A percentile compares a stretch with the other conserved stretches of the same genome.
phyloP scores from a whole-genome alignment of 1,140 invertebrate species.

The Papilio dardanus region DNA sequence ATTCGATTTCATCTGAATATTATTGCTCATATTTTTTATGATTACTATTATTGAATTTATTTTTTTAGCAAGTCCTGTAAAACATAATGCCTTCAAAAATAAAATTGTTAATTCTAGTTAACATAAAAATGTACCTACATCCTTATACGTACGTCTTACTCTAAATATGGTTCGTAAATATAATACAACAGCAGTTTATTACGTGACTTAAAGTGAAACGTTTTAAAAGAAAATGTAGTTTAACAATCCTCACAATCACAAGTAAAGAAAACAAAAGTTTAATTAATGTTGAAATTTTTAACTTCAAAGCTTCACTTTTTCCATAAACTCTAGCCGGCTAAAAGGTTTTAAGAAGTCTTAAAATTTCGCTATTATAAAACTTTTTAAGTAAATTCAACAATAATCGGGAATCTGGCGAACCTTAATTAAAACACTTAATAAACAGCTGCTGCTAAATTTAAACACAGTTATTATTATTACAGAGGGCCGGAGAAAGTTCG shows the following conservation, averaged over 20 bases:
- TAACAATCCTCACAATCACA: not conserved
- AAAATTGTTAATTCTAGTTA: not conserved
- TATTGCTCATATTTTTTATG: not conserved
- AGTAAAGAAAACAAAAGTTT: not conserved
- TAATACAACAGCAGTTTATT: not conserved
- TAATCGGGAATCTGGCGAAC: not conserved
- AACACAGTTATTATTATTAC: constrained; percentile 60
- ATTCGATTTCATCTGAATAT: not conserved
- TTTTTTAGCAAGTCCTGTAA: not conserved
- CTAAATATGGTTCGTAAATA: not conserved
- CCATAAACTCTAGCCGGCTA: not conserved
- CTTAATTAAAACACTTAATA: not conserved
- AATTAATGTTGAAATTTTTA: too few relatives aligned
- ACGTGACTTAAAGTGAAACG: not conserved
- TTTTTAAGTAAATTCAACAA: too few relatives aligned
- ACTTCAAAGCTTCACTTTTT: not conserved
- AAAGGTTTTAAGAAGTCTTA: too few relatives aligned
- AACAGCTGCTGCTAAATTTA: constrained; percentile 12
- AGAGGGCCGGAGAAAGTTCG: constrained; percentile 48
- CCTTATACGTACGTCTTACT: not conserved
- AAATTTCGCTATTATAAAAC: too few relatives aligned
- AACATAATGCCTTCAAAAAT: not conserved
- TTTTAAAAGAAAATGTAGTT: not conserved
- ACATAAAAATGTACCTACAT: not conserved
- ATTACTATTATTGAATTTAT: not conserved